These are phyloP conservation scores for Trididemnum miniatum DNA, from an alignment of 23 tunicate species.

Conservation along the genomic window DNA sequence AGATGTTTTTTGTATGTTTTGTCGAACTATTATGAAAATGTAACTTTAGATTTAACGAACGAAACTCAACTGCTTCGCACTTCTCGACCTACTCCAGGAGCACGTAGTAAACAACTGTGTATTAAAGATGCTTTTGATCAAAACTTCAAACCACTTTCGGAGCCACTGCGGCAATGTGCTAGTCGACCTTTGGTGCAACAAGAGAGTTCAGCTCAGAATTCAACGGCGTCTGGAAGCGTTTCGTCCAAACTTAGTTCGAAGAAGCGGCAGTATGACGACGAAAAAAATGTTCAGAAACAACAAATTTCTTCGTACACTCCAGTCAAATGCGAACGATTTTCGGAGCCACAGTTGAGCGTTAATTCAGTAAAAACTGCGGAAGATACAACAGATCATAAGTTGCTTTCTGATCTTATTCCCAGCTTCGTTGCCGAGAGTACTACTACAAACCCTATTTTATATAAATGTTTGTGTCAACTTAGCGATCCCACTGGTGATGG, in stretches of 20 bases:
- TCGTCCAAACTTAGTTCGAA: not conserved
- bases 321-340: not conserved
- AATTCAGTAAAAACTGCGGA: not conserved
- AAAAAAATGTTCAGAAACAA: not conserved
- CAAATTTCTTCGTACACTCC: not conserved
- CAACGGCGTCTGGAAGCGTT: not conserved
- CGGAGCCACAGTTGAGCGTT: not conserved
- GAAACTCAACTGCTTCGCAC: too few relatives aligned
- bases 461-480: not conserved
- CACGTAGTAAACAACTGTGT: constrained; percentile 23
- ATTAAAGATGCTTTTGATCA: constrained; percentile 53
- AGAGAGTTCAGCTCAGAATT: not conserved
- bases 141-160: constrained; percentile 38
- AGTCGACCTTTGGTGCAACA: too few relatives aligned
- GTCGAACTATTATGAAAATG: too few relatives aligned
- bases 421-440: not conserved
- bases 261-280: not conserved
- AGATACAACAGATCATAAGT: not conserved
- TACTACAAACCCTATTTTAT: not conserved
- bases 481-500: too few relatives aligned
- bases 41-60: too few relatives aligned
- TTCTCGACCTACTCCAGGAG: too few relatives aligned
- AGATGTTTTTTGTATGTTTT: too few relatives aligned
- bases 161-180: not conserved
- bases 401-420: too few relatives aligned